Evolutionary conservation across 2,797 vertebrate genomes (phyloP).

Genomic region (Manis javanica): DNA sequence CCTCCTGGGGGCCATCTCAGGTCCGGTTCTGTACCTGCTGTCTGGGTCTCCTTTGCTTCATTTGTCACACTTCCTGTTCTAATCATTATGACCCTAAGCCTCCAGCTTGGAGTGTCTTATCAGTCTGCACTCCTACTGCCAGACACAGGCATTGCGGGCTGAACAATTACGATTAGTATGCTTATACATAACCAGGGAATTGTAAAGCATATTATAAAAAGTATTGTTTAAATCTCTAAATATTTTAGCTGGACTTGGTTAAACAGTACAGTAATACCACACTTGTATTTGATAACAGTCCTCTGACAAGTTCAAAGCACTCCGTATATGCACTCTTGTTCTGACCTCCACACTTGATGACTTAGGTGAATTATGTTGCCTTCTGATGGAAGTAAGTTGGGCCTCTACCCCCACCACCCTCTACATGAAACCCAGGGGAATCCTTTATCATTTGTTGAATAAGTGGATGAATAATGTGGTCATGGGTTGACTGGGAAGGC

Average conservation of each 20-base stretch:
- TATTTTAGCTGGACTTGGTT: not conserved
- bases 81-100: not conserved
- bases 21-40: not conserved
- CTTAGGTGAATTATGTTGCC: not conserved
- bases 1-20: not conserved
- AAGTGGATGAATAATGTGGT: not conserved
- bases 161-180: not conserved
- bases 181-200: not conserved
- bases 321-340: not conserved
- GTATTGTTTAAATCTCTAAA: slow-evolving; percentile 20
- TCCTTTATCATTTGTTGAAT: slow-evolving; percentile 12
- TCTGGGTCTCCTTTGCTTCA: not conserved
- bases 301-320: not conserved
- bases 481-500: not conserved
- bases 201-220: not conserved
- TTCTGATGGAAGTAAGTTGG: not conserved
- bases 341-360: not conserved
- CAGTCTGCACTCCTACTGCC: not conserved
- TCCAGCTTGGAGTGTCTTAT: not conserved
- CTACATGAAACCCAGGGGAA: not conserved
- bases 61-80: not conserved
- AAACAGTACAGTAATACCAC: not conserved
- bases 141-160: not conserved
- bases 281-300: not conserved
- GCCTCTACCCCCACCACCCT: not conserved